A percentile compares a stretch with the other conserved stretches of the same genome.
phyloP scores from a whole-genome alignment of 2,888 invertebrate species.

The Hecatera dysodea region DNA sequence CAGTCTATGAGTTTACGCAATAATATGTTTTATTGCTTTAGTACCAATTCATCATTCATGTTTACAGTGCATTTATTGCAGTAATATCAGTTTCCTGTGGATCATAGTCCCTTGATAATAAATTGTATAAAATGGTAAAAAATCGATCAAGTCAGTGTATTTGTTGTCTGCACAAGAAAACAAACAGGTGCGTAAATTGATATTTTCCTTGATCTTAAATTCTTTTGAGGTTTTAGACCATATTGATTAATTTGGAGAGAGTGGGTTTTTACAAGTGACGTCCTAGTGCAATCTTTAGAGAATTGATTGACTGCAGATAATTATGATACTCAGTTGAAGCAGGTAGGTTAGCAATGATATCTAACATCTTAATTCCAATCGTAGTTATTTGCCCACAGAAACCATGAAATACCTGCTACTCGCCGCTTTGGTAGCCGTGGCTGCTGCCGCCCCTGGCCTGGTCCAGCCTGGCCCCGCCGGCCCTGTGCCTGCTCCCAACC shows the following conservation, averaged over 20 bases:
- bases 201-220: background rate
- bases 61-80: conserved; percentile 44
- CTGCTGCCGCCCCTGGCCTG: conserved; percentile 34
- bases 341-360: background rate
- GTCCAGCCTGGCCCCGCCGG: conserved; percentile 67
- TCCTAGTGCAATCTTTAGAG: background rate
- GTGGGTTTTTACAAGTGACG: background rate
- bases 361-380: background rate
- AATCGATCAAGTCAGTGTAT: background rate
- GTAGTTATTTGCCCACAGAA: conserved; percentile 29
- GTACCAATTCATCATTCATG: conserved; percentile 1
- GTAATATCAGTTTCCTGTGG: conserved; percentile 22
- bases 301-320: background rate
- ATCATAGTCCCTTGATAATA: conserved; percentile 34
- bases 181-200: conserved; percentile 24
- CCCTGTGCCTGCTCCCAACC: conserved; percentile 59
- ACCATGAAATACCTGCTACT: conserved; percentile 43
- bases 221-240: background rate
- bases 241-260: background rate
- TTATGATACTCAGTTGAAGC: background rate
- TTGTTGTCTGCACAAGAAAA: conserved; percentile 31
- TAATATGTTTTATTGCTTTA: conserved; percentile 2
- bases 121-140: conserved; percentile 30
- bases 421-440: conserved; percentile 42
- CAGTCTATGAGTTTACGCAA: background rate